These are phyloP conservation scores for Apomyelois bistriatella DNA, from an alignment of 2,888 invertebrate genomes.

Conservation along the genomic window DNA sequence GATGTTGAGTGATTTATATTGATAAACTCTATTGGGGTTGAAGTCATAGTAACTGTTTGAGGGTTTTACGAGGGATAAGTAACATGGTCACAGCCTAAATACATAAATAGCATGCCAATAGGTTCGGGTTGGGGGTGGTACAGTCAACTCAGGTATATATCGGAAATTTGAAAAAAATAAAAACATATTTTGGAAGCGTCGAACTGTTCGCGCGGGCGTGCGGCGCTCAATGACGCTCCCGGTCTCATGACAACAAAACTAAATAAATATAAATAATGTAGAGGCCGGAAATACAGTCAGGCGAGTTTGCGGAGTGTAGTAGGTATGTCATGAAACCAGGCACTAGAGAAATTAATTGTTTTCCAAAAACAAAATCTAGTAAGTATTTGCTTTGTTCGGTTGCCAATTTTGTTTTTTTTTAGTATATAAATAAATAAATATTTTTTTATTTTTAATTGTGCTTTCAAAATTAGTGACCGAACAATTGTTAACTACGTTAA, in stretches of 20 bases:
- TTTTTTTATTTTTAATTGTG: conserved; percentile 4
- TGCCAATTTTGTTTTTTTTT: conserved; percentile 43
- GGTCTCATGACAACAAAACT: conserved; percentile 59
- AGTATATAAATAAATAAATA: background rate
- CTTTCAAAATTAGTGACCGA: conserved; percentile 60
- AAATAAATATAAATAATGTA: conserved; percentile 23
- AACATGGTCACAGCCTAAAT: conserved; percentile 72
- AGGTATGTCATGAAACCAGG: conserved; percentile 67
- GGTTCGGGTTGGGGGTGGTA: conserved; percentile 48
- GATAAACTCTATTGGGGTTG: conserved; percentile 35
- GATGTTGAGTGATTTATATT: conserved; percentile 49
- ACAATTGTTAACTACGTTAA: conserved; percentile 61
- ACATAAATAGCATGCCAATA: conserved; percentile 69
- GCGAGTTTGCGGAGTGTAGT: conserved; percentile 25
- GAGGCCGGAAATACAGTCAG: conserved; percentile 24
- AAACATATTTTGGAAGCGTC: conserved; percentile 58
- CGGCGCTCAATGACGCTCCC: conserved; percentile 25
- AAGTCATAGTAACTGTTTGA: conserved; percentile 78
- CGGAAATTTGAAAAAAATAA: conserved; percentile 33
- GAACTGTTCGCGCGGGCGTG: conserved; percentile 45
- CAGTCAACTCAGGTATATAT: conserved; percentile 53
- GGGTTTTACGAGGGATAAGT: conserved; percentile 70
- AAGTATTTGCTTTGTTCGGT: conserved; percentile 55
- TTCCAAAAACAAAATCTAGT: conserved; percentile 54
- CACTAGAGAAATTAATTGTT: conserved; percentile 44